A percentile compares a stretch with the other conserved stretches of the same genome.
Conservation (phyloP, 2,888 invertebrate genomes). For the Cistogaster globosa region DNA sequence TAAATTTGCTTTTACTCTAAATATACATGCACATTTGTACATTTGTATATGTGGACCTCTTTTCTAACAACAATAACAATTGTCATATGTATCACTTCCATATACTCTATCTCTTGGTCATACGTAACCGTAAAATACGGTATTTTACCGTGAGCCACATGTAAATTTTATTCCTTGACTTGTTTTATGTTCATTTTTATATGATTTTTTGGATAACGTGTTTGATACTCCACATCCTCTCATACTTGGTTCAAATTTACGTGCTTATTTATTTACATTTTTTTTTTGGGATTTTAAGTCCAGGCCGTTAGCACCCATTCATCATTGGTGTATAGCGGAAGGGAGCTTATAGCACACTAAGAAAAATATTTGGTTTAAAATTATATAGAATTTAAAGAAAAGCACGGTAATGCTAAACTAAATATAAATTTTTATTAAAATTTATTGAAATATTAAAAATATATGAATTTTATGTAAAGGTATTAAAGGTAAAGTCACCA, state of each 20-base stretch:
- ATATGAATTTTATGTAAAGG: no score
- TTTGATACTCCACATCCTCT: slow-evolving; percentile 1
- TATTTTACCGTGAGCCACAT: slow-evolving; percentile 70
- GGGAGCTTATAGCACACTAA: slow-evolving; percentile 18
- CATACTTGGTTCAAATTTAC: slow-evolving; percentile 43
- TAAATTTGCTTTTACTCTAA: slow-evolving; percentile 31
- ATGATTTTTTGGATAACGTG: slow-evolving; percentile 45
- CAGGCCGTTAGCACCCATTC: slow-evolving; percentile 69
- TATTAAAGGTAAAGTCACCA: no score
- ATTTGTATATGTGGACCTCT: no score
- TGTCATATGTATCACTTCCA: no score
- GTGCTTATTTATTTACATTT: slow-evolving; percentile 57
- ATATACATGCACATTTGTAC: no score
- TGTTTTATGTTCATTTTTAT: slow-evolving; percentile 45
- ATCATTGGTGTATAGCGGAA: slow-evolving; percentile 9
- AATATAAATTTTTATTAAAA: no score
- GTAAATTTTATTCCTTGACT: slow-evolving; percentile 63
- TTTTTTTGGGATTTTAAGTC: slow-evolving; percentile 62
- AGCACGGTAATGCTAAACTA: no score
- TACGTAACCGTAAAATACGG: slow-evolving; percentile 59
- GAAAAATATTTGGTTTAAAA: slow-evolving; percentile 7
- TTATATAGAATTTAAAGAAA: no score
- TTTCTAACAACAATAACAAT: no score
- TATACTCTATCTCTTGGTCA: not conserved
- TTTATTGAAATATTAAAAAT: no score